Evolutionary conservation across 2,888 invertebrate species (phyloP).

Genomic region (Acrobasis suavella): DNA sequence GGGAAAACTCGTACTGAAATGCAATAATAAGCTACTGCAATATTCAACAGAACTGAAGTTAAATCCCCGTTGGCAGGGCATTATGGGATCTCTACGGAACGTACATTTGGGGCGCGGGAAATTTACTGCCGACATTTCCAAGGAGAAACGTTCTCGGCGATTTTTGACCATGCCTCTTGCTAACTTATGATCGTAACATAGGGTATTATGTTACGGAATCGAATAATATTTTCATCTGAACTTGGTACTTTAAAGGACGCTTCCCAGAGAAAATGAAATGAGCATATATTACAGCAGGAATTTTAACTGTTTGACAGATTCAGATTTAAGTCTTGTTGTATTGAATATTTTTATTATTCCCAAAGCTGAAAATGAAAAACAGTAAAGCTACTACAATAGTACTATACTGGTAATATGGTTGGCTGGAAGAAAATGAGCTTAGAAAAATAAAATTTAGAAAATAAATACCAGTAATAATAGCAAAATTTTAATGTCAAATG

Average conservation of each 20-base stretch:
- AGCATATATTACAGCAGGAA: no score
- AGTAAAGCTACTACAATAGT: no score
- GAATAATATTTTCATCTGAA: not conserved
- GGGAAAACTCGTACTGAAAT: not conserved
- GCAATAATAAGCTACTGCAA: constrained; percentile 4
- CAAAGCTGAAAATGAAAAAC: no score
- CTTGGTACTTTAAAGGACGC: not conserved
- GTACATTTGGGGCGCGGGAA: constrained; percentile 13
- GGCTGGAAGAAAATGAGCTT: no score
- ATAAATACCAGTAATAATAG: no score
- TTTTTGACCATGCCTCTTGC: constrained; percentile 15
- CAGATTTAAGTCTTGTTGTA: no score
- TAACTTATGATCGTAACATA: constrained; percentile 5
- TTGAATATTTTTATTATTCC: no score
- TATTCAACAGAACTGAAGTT: constrained; percentile 2
- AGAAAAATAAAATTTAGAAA: no score
- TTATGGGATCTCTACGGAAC: constrained; percentile 10
- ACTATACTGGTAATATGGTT: no score
- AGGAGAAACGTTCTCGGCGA: constrained; percentile 14
- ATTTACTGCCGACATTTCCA: constrained; percentile 15
- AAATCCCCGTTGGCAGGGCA: not conserved
- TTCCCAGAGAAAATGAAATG: not conserved
- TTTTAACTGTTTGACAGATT: no score
- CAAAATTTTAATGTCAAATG: no score
- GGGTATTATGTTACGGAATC: not conserved